A percentile compares a stretch with the other conserved stretches of the same genome.
Evolutionary conservation across 2,888 invertebrate species (phyloP).

Genomic region (Heliconius erato): DNA sequence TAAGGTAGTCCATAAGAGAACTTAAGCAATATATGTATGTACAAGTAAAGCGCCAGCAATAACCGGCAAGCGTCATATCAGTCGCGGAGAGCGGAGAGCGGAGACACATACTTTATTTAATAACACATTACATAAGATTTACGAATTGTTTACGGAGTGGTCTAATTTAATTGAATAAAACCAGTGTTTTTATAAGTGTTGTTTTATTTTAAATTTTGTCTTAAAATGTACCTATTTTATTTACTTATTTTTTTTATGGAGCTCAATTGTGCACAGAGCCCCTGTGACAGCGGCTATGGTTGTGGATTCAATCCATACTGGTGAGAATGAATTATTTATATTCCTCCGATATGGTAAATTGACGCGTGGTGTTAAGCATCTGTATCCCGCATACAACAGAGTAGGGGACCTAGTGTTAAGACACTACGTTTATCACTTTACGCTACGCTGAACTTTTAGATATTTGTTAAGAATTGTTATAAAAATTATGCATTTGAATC

Average conservation of each 20-base stretch:
- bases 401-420: no score
- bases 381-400: no score
- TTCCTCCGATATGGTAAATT: no score
- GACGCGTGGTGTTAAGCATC: no score
- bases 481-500: no score
- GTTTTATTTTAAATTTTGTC: conserved; percentile 50
- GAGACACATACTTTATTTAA: conserved; percentile 13
- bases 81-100: conserved; percentile 7
- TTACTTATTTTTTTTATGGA: neutral
- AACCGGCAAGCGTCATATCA: conserved; percentile 65
- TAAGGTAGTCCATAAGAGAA: neutral
- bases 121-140: conserved; percentile 68
- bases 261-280: no score
- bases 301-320: no score
- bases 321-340: no score
- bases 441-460: no score
- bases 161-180: conserved; percentile 66
- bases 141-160: conserved; percentile 75
- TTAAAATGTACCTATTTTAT: neutral
- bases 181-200: conserved; percentile 59
- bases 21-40: conserved; percentile 18
- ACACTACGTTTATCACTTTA: no score
- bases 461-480: no score
- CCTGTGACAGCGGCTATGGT: no score
- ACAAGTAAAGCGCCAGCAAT: conserved; percentile 26